Evolutionary conservation across 2,113 vertebrate species (phyloP).

Genomic region (Varanus salvator): DNA sequence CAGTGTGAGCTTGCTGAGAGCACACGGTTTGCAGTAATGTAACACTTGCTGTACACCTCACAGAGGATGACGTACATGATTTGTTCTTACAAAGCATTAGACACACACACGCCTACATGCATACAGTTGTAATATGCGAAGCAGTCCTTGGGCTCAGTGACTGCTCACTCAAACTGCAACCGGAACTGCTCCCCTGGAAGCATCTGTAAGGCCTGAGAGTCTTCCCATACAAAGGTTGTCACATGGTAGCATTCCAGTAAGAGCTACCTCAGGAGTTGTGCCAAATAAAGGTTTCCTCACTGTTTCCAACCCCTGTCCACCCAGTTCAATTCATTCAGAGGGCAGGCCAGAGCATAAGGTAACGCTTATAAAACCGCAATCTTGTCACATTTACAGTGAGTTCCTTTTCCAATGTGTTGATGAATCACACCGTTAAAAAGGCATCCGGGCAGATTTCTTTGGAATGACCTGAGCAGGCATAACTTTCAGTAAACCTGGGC

Average conservation of each 20-base stretch:
- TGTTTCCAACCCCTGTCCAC: background rate
- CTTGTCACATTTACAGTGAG: background rate
- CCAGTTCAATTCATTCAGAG: background rate
- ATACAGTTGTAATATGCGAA: background rate
- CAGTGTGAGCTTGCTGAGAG: background rate
- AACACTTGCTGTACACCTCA: conserved; percentile 1
- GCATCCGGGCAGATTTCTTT: background rate
- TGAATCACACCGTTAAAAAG: background rate
- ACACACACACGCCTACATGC: background rate
- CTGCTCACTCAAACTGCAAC: background rate
- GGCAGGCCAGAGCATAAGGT: background rate
- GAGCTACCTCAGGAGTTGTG: background rate
- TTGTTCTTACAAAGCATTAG: background rate
- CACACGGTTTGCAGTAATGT: conserved; percentile 1
- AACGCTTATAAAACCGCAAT: background rate
- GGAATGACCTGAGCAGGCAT: background rate
- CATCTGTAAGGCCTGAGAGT: background rate
- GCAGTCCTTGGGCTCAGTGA: background rate
- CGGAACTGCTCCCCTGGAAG: conserved; percentile 39
- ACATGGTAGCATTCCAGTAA: background rate
- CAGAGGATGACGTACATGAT: background rate
- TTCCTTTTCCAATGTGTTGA: background rate
- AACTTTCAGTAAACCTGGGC: conserved; percentile 20
- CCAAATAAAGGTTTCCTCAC: background rate
- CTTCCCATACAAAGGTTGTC: background rate